These are phyloP conservation scores for Hetaerina titia DNA, from an alignment of 2,888 invertebrate species.

Conservation along the genomic window DNA sequence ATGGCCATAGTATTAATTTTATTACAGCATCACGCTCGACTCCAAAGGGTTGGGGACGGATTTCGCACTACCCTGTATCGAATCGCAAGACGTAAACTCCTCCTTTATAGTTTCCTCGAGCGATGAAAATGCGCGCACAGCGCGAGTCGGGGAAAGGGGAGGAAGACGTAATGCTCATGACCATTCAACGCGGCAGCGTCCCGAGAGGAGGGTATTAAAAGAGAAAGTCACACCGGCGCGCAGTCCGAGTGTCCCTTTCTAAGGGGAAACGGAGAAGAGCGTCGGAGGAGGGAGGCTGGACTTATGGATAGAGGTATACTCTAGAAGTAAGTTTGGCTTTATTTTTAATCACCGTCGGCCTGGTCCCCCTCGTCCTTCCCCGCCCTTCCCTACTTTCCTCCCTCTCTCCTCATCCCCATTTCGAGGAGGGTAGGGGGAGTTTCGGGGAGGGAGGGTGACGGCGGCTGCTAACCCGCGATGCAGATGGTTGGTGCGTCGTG, in stretches of 20 bases:
- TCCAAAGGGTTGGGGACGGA: too few species aligned
- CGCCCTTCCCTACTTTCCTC: background rate
- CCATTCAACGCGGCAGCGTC: background rate
- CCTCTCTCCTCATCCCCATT: background rate
- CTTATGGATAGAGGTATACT: background rate
- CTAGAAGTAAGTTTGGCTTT: constrained; percentile 16
- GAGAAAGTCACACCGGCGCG: background rate
- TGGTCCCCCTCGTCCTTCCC: too few species aligned
- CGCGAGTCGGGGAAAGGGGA: background rate
- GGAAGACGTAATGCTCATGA: background rate
- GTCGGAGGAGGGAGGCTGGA: background rate
- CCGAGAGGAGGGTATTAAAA: background rate
- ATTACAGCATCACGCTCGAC: too few species aligned
- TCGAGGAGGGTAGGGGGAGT: background rate
- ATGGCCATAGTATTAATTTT: too few species aligned
- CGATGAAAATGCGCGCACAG: background rate
- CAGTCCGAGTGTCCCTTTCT: constrained; percentile 13
- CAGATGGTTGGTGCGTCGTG: constrained; percentile 51
- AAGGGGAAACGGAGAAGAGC: constrained; percentile 2
- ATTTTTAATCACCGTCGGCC: constrained; percentile 42
- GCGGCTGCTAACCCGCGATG: background rate
- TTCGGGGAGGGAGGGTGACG: background rate
- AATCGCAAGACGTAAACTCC: background rate
- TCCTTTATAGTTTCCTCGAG: background rate
- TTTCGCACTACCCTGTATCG: background rate